Percentiles rank a stretch among this genome's conserved stretches.
These are phyloP conservation scores for Abrostola triplasia DNA, from an alignment of 2,888 invertebrate genomes.

Conservation along the genomic window DNA sequence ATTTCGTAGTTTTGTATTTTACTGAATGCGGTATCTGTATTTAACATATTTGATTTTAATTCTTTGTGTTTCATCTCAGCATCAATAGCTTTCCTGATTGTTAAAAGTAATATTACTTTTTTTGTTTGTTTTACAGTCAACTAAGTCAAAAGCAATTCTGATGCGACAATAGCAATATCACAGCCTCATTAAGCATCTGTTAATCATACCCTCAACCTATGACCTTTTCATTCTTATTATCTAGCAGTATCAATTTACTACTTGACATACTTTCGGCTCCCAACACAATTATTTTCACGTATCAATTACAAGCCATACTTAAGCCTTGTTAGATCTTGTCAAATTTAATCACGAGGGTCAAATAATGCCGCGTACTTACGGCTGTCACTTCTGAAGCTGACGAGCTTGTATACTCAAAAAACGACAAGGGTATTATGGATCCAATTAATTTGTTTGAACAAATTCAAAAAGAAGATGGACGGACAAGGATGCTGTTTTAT, in stretches of 20 bases:
- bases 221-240: too few species aligned
- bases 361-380: conserved; percentile 24
- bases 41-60: not conserved
- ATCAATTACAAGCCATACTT: conserved; percentile 32
- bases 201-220: too few species aligned
- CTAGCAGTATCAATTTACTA: conserved; percentile 8
- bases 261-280: not conserved
- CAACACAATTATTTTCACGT: conserved; percentile 26
- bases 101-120: too few species aligned
- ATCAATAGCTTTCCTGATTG: too few species aligned
- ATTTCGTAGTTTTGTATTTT: not conserved
- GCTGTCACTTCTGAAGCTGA: conserved; percentile 23
- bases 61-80: too few species aligned
- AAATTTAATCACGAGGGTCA: conserved; percentile 40
- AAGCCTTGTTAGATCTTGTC: conserved; percentile 22
- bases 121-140: too few species aligned
- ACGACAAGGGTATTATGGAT: conserved; percentile 3
- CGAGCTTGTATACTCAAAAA: conserved; percentile 12
- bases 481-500: too few species aligned
- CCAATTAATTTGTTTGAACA: too few species aligned
- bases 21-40: not conserved
- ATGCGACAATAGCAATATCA: too few species aligned
- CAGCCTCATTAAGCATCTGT: too few species aligned
- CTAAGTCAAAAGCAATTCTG: too few species aligned
- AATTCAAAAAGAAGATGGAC: too few species aligned